Conservation (phyloP, 2,113 vertebrate genomes). For the Plecotus auritus region DNA sequence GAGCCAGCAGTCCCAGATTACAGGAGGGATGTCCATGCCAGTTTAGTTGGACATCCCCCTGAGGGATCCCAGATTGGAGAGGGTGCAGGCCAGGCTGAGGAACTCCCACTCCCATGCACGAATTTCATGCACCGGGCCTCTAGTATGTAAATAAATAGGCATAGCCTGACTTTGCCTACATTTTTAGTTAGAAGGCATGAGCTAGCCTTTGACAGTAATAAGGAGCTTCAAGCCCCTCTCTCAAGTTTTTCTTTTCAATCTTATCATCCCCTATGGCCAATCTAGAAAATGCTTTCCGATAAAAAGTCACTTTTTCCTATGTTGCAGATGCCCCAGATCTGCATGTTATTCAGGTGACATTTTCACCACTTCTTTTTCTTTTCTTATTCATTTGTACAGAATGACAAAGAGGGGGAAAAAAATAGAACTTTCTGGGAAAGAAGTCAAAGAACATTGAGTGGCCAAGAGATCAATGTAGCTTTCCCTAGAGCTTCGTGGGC, state of each 20-base stretch:
- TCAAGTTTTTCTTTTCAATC: not conserved
- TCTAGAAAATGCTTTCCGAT: not conserved
- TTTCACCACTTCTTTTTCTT: not conserved
- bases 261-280: not conserved
- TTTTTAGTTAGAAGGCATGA: not conserved
- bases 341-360: not conserved
- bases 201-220: not conserved
- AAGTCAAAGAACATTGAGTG: not conserved
- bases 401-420: not conserved
- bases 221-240: not conserved
- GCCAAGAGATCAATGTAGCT: not conserved
- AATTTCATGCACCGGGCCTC: too few relatives aligned
- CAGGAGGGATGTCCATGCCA: too few relatives aligned
- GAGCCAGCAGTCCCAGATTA: too few relatives aligned
- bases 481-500: constrained; percentile 52
- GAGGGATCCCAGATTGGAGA: too few relatives aligned
- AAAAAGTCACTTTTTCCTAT: not conserved
- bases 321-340: not conserved
- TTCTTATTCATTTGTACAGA: not conserved
- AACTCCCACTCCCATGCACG: too few relatives aligned
- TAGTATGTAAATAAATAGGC: not conserved
- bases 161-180: not conserved
- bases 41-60: too few relatives aligned
- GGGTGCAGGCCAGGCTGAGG: too few relatives aligned
- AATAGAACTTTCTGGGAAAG: constrained; percentile 39